A percentile compares a stretch with the other conserved stretches of the same genome.
phyloP scores from a whole-genome alignment of 1,140 invertebrate species.

The Neodiprion virginianus region DNA sequence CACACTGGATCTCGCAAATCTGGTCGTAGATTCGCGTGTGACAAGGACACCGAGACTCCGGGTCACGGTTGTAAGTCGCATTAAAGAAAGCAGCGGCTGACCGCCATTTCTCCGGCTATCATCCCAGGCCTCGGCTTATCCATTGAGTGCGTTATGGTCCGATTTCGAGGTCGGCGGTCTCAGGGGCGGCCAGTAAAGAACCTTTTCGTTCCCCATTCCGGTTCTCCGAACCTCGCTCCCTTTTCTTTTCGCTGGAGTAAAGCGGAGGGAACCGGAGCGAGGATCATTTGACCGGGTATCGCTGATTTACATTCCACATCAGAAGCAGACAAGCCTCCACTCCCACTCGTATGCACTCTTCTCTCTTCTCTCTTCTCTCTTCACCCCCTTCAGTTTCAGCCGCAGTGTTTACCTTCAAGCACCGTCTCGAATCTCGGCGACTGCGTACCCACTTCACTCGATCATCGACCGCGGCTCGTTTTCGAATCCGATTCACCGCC shows the following conservation, averaged over 20 bases:
- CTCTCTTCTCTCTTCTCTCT: too few relatives aligned
- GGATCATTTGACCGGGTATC: conserved; percentile 27
- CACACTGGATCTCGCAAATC: too few relatives aligned
- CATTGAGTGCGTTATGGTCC: conserved; percentile 4
- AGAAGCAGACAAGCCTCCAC: conserved; percentile 6
- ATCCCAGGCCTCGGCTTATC: not conserved
- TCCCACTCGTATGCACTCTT: not conserved
- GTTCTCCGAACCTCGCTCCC: not conserved
- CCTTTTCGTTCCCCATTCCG: not conserved
- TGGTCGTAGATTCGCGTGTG: too few relatives aligned
- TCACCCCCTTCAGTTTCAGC: too few relatives aligned
- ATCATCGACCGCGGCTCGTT: not conserved
- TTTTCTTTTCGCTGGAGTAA: not conserved
- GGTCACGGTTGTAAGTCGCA: not conserved
- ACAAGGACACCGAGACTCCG: too few relatives aligned
- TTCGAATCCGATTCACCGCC: not conserved
- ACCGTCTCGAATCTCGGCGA: not conserved
- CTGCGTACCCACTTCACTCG: not conserved
- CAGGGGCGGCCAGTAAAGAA: not conserved
- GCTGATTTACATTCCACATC: conserved; percentile 35
- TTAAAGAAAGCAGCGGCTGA: not conserved
- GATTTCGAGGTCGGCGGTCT: not conserved
- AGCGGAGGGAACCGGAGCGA: conserved; percentile 20
- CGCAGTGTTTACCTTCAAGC: not conserved
- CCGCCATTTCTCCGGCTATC: not conserved